Conservation (phyloP, 2,113 vertebrate genomes). For the Illadopsis cleaveri region DNA sequence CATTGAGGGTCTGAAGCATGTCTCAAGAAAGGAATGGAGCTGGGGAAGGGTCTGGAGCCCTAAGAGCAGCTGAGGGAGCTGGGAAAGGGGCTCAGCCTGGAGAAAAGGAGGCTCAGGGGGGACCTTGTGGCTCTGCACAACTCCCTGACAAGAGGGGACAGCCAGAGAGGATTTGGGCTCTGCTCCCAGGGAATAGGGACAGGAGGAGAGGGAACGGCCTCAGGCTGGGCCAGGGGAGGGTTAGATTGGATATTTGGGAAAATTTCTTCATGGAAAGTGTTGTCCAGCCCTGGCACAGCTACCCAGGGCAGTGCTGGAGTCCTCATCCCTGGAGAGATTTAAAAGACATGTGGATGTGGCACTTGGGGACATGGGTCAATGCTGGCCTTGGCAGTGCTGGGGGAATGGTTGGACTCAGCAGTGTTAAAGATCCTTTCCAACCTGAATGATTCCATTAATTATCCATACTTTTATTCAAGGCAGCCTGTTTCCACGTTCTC, state of each 20-base stretch:
- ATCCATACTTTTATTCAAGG: neutral
- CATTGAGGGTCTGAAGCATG: rapidly evolving
- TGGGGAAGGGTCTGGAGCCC: neutral
- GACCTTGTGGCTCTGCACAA: neutral
- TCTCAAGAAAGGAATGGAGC: rapidly evolving
- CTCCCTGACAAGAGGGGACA: neutral
- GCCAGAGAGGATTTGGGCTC: neutral
- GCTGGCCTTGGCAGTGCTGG: neutral
- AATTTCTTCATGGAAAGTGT: rapidly evolving
- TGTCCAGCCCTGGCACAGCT: neutral
- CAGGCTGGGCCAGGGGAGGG: rapidly evolving
- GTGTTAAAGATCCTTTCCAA: neutral
- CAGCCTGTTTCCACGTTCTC: neutral
- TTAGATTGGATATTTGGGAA: rapidly evolving
- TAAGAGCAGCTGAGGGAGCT: rapidly evolving
- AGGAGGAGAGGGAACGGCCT: neutral
- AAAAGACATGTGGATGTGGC: rapidly evolving
- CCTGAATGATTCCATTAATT: neutral
- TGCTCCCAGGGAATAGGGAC: neutral
- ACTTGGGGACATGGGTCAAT: neutral
- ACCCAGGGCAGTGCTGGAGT: rapidly evolving
- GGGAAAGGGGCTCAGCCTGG: neutral
- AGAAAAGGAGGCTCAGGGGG: neutral
- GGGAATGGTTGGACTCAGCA: neutral
- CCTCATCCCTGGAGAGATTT: neutral